Evolutionary conservation across 2,113 vertebrate species (phyloP).

Genomic region (Callionymus lyra): DNA sequence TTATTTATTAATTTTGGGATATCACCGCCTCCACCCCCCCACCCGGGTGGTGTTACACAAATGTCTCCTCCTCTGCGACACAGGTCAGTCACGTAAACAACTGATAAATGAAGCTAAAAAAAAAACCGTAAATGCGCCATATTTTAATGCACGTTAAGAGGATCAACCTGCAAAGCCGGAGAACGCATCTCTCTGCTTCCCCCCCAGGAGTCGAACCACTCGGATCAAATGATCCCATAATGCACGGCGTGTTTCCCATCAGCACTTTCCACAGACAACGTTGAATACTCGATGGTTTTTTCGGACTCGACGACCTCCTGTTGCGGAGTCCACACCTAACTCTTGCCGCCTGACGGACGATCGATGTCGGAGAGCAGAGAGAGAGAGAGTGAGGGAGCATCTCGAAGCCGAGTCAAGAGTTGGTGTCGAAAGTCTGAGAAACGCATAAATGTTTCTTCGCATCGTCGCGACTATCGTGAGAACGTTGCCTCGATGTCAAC

Average conservation of each 20-base stretch:
- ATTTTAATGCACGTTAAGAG: conserved; percentile 16
- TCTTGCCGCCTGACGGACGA: conserved; percentile 49
- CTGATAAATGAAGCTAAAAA: too few species aligned
- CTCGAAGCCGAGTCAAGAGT: conserved; percentile 10
- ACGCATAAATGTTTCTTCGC: neutral
- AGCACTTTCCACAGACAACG: too few species aligned
- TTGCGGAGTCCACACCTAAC: conserved; percentile 16
- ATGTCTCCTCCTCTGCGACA: conserved; percentile 39
- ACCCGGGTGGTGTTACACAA: conserved; percentile 32
- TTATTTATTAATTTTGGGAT: conserved; percentile 29
- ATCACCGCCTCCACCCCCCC: conserved; percentile 9
- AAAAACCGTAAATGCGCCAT: conserved; percentile 18
- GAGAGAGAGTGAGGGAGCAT: conserved; percentile 2
- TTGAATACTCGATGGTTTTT: too few species aligned
- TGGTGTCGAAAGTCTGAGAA: conserved; percentile 6
- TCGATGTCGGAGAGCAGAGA: conserved; percentile 23
- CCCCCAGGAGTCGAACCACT: too few species aligned
- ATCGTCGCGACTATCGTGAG: neutral
- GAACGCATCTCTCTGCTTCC: neutral
- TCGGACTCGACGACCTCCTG: conserved; percentile 25
- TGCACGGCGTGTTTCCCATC: too few species aligned
- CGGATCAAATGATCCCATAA: too few species aligned
- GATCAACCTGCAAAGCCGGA: conserved; percentile 22
- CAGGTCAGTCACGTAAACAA: conserved; percentile 41
- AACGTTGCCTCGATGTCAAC: too few species aligned